Conservation (phyloP, 1,140 invertebrate species). For the Melipona quadrifasciata region DNA sequence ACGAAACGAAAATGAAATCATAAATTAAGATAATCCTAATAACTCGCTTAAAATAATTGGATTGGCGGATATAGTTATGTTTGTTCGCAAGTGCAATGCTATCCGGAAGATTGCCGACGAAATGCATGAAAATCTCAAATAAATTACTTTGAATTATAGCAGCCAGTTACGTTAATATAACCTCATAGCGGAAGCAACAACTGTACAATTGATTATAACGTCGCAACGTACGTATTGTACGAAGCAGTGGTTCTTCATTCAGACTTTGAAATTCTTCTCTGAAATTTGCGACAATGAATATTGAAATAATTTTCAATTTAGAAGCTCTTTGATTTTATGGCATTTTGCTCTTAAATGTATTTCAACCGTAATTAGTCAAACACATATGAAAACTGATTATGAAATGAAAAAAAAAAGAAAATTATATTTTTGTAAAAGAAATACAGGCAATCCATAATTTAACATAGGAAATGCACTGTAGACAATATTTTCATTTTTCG, state of each 20-base stretch:
- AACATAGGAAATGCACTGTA: too few species aligned
- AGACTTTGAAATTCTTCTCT: background rate
- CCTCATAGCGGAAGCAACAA: constrained; percentile 32
- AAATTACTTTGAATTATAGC: constrained; percentile 38
- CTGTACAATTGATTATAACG: constrained; percentile 5
- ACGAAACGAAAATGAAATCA: too few species aligned
- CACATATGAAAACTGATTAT: too few species aligned
- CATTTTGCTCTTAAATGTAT: too few species aligned
- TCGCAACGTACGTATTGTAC: constrained; percentile 20
- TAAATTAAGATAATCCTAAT: background rate
- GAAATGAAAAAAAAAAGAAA: too few species aligned
- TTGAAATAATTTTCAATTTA: background rate
- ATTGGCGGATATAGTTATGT: background rate
- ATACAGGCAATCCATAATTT: too few species aligned
- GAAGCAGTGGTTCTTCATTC: constrained; percentile 9
- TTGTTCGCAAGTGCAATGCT: background rate
- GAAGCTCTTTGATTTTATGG: too few species aligned
- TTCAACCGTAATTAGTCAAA: too few species aligned
- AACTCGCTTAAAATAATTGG: background rate
- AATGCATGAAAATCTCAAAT: constrained; percentile 20
- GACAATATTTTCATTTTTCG: too few species aligned
- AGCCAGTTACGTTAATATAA: constrained; percentile 30
- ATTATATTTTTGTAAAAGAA: too few species aligned
- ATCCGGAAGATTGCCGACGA: constrained; percentile 34
- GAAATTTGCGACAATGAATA: background rate